Conservation (phyloP, 2,797 vertebrate genomes). For the Scarus forsteni region DNA sequence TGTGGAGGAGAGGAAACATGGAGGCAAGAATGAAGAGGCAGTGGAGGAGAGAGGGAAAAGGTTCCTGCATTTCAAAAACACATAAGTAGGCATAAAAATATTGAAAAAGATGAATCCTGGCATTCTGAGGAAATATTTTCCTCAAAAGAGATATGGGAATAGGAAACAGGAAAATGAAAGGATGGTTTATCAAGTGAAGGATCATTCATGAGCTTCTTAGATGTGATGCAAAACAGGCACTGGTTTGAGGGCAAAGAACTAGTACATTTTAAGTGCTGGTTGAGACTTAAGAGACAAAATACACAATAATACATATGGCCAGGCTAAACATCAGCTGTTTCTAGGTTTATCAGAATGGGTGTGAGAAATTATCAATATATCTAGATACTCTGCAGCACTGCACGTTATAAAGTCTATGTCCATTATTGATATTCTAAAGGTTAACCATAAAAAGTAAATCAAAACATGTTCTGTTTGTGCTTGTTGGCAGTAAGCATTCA, state of each 20-base stretch:
- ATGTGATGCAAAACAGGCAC: conserved; percentile 12
- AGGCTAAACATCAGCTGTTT: no score
- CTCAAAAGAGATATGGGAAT: conserved; percentile 30
- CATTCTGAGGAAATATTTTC: conserved; percentile 58
- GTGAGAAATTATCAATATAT: no score
- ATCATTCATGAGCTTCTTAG: conserved; percentile 17
- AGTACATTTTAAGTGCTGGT: background rate
- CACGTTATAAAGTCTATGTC: no score
- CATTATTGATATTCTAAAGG: no score
- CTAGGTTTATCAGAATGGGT: no score
- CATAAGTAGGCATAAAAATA: conserved; percentile 39
- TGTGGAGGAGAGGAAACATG: conserved; percentile 25
- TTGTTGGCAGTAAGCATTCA: no score
- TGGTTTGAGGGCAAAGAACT: background rate
- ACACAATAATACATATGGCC: background rate
- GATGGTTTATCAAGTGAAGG: conserved; percentile 26
- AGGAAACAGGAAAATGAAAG: conserved; percentile 10
- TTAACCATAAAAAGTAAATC: no score
- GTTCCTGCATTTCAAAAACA: conserved; percentile 75
- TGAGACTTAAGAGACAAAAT: conserved; percentile 1
- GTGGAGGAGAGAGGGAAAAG: conserved; percentile 57
- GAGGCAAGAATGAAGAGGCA: conserved; percentile 51
- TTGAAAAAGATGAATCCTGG: conserved; percentile 56
- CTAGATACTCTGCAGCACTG: no score
- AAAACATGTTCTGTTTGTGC: no score